Evolutionary conservation across 2,888 invertebrate genomes (phyloP).

Genomic region (Encarsia formosa): DNA sequence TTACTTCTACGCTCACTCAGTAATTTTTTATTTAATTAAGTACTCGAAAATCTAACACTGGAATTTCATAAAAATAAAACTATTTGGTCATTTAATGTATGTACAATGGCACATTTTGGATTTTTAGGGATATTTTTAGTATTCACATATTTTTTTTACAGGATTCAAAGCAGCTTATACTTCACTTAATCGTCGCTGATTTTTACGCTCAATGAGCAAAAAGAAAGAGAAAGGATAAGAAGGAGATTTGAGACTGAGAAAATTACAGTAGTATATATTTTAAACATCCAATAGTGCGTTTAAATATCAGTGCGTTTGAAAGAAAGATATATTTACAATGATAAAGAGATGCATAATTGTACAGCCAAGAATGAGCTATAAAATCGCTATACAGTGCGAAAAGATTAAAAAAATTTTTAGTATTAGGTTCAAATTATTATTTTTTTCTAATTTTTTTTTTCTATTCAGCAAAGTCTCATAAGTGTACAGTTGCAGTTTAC

Average conservation of each 20-base stretch:
- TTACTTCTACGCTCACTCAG: neutral
- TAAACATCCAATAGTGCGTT: no score
- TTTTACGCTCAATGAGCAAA: no score
- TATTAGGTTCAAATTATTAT: neutral
- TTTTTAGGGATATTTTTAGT: neutral
- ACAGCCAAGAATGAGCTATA: conserved; percentile 22
- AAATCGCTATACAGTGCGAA: conserved; percentile 11
- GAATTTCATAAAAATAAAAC: conserved; percentile 30
- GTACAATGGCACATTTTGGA: conserved; percentile 28
- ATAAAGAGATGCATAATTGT: conserved; percentile 16
- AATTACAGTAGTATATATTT: no score
- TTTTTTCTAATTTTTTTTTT: conserved; percentile 3
- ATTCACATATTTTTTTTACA: neutral
- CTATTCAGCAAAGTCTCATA: no score
- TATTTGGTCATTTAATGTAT: conserved; percentile 28
- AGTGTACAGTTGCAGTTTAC: no score
- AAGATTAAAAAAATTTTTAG: neutral
- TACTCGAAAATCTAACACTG: conserved; percentile 22
- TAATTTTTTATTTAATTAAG: conserved; percentile 4
- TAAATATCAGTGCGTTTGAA: neutral
- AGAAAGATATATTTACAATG: conserved; percentile 18
- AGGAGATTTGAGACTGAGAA: no score
- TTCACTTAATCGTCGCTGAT: no score
- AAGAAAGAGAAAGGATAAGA: no score
- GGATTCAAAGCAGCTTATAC: no score